A percentile compares a stretch with the other conserved stretches of the same genome.
These are phyloP conservation scores for Chlorospingus semifuscus DNA, from an alignment of 2,797 vertebrate species.

Conservation along the genomic window DNA sequence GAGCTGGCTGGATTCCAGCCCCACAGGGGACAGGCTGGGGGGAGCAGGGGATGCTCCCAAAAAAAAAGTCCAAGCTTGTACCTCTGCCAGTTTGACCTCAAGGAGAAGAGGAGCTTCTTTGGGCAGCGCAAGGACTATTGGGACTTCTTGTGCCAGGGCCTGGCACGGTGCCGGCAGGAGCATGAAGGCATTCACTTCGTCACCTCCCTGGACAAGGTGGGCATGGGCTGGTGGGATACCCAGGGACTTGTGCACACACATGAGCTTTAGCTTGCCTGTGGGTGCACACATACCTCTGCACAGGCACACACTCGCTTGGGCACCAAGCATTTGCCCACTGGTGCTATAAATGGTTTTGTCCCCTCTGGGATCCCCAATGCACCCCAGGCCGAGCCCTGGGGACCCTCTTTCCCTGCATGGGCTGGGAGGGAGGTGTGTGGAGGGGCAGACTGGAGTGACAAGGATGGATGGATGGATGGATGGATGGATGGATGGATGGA, in stretches of 20 bases:
- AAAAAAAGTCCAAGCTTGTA: not conserved
- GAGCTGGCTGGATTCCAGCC: not conserved
- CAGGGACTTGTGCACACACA: rapidly evolving
- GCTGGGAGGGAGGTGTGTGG: rapidly evolving
- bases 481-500: no score
- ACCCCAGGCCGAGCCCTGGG: not conserved
- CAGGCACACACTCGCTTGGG: rapidly evolving
- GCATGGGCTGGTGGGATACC: not conserved
- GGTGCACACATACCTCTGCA: not conserved
- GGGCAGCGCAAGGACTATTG: slow-evolving; percentile 75
- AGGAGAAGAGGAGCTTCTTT: slow-evolving; percentile 74
- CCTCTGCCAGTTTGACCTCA: slow-evolving; percentile 73
- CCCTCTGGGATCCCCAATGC: not conserved
- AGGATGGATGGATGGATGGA: not conserved
- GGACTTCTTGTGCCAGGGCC: slow-evolving; percentile 71
- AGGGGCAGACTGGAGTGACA: rapidly evolving
- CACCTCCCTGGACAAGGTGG: slow-evolving; percentile 69
- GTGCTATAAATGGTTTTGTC: not conserved
- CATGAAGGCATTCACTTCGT: slow-evolving; percentile 40
- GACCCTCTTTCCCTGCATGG: not conserved
- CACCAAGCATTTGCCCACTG: rapidly evolving
- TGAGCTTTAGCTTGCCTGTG: rapidly evolving
- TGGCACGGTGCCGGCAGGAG: slow-evolving; percentile 32
- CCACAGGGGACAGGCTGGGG: not conserved
- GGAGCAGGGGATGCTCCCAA: not conserved